phyloP scores from a whole-genome alignment of 2,888 invertebrate species.

The Tetragonisca angustula region DNA sequence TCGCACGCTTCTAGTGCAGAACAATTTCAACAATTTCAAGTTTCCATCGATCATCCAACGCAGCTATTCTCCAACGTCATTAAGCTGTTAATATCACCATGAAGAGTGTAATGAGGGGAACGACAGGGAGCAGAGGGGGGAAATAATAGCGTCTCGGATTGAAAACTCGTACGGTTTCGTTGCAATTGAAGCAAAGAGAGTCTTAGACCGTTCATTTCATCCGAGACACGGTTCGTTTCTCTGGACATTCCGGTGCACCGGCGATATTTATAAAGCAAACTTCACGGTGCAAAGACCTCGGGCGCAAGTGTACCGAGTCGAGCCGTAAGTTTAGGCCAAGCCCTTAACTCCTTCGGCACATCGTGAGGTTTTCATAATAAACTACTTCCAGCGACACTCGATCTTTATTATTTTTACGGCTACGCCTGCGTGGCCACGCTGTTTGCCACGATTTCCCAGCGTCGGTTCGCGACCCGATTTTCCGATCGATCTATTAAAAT shows the following conservation, averaged over 20 bases:
- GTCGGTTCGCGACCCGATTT: not conserved
- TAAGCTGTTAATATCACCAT: slow-evolving; percentile 2
- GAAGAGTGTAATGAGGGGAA: not conserved
- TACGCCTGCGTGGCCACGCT: slow-evolving; percentile 11
- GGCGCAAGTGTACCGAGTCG: slow-evolving; percentile 34
- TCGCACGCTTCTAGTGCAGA: not conserved
- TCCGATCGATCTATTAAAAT: slow-evolving; percentile 11
- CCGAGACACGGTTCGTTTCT: slow-evolving; percentile 65
- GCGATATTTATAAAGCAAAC: slow-evolving; percentile 78
- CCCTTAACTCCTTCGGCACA: slow-evolving; percentile 73
- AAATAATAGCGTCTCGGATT: slow-evolving; percentile 21
- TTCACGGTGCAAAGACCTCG: slow-evolving; percentile 72
- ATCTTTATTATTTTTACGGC: slow-evolving; percentile 60
- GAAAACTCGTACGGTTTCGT: slow-evolving; percentile 30
- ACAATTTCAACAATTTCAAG: not conserved
- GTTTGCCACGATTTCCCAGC: slow-evolving; percentile 38
- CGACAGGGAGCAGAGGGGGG: not conserved
- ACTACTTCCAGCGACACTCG: slow-evolving; percentile 57
- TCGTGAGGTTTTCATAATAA: slow-evolving; percentile 63
- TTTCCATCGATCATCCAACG: too few species aligned
- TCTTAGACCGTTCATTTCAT: slow-evolving; percentile 50
- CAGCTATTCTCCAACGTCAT: not conserved
- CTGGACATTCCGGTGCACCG: slow-evolving; percentile 68
- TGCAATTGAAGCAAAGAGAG: slow-evolving; percentile 24
- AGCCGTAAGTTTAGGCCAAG: slow-evolving; percentile 64